Evolutionary conservation across 2,113 vertebrate genomes (phyloP).

Genomic region (Malurus cyaneus): DNA sequence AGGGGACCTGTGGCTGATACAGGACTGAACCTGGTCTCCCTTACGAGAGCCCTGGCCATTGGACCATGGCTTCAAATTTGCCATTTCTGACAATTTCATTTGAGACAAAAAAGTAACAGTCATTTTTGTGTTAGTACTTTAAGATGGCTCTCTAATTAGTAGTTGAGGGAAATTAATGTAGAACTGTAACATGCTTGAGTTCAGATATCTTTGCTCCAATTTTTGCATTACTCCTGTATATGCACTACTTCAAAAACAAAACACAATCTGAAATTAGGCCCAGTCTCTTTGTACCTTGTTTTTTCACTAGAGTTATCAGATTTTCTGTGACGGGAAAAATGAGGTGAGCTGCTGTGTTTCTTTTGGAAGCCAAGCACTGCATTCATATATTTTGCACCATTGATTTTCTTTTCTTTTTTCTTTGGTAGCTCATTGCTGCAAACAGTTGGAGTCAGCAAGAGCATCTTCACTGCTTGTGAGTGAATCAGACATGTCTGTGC

Average conservation of each 20-base stretch:
- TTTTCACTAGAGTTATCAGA: not conserved
- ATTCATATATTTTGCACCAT: not conserved
- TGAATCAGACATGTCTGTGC: not conserved
- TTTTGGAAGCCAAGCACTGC: not conserved
- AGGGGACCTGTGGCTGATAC: not conserved
- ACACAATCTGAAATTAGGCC: not conserved
- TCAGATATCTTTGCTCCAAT: not conserved
- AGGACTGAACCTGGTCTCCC: not conserved
- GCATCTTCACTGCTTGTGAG: not conserved
- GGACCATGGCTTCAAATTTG: not conserved
- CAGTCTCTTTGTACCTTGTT: not conserved
- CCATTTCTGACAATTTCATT: not conserved
- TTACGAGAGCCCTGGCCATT: not conserved
- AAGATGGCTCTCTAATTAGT: not conserved
- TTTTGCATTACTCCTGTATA: not conserved
- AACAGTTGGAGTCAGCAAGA: not conserved
- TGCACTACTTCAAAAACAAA: not conserved
- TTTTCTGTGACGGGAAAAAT: not conserved
- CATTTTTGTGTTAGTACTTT: not conserved
- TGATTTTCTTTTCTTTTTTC: not conserved
- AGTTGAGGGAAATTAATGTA: not conserved
- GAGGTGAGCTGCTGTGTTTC: not conserved
- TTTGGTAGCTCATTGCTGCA: not conserved
- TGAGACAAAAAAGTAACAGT: not conserved
- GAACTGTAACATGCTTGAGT: not conserved